Evolutionary conservation across 1,140 invertebrate species (phyloP), one percentile per base, ranked within the genome.

Genomic region (Muscidifurax raptorellus): DNA sequence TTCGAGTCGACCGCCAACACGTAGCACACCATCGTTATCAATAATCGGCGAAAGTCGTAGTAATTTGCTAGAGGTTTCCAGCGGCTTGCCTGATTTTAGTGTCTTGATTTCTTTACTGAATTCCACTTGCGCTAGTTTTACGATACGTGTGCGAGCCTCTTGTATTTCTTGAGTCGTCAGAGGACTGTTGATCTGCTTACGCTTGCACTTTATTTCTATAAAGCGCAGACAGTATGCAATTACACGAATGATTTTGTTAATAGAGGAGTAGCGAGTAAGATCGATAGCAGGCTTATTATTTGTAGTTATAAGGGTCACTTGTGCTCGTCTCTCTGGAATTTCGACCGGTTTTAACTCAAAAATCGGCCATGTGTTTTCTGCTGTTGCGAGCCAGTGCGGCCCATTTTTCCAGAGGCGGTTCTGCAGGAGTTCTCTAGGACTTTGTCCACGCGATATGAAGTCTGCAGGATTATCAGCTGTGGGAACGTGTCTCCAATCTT

Each of bases 401-500:
- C 27, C 40, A 18, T 77, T 5, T 7, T 9, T 6, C 75, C 44
- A 77, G 0, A 59, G 7, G 3, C 28, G 0, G 15, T 77, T 77
- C 13, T 77, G 27, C 3, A 77, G 3, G 12, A 77, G 59, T 1
- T 59, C 44, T 9, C 1, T 25, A 7, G 47, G 44, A 15, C 3
- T 1, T 30, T 77, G n/a, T 22, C 75, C 75, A 2, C 47, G n/a
- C 15, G 75, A 77, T 9, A 59, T 59, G 18, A 30, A 28, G 12
- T 52, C 75, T 0, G 75, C 75, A 4, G 75, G 75, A 77, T 77
- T 77, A 18, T 77, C 75, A 13, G 6, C 0, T 28, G 75, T 28
- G 1, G 18, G 25, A 4, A 77, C 28, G 15, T 77, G 75, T 1
- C 15, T 7, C 40, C 47, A 77, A 2, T 77, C n/a, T 3, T 6